Percentiles rank a stretch among this genome's conserved stretches.
These are phyloP conservation scores for Brachynemurus nebulosus DNA, from an alignment of 2,888 invertebrate genomes.

Conservation along the genomic window DNA sequence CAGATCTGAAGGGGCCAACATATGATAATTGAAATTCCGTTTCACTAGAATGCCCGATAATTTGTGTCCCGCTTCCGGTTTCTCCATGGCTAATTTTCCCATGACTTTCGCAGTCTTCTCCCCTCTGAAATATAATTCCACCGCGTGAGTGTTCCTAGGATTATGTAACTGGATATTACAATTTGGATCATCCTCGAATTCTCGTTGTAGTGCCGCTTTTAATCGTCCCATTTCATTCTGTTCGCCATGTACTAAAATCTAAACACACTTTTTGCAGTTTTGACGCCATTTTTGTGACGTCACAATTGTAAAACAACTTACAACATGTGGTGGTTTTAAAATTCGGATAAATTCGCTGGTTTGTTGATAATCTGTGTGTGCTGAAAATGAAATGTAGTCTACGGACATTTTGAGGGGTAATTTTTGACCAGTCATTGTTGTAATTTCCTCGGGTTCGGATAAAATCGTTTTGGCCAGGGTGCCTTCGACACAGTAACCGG, in stretches of 20 bases:
- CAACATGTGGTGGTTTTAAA: constrained; percentile 90
- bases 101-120: constrained; percentile 98
- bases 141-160: constrained; percentile 88
- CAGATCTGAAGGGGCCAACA: constrained; percentile 81
- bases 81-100: constrained; percentile 76
- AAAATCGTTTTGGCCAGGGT: constrained; percentile 86
- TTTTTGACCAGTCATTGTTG: constrained; percentile 90
- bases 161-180: constrained; percentile 85
- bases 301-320: constrained; percentile 35
- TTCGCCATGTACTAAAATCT: constrained; percentile 94
- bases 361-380: constrained; percentile 96
- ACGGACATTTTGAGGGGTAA: constrained; percentile 94
- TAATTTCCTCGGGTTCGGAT: constrained; percentile 95
- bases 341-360: constrained; percentile 94
- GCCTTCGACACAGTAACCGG: constrained; percentile 85
- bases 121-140: constrained; percentile 87
- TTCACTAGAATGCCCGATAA: constrained; percentile 92
- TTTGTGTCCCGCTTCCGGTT: constrained; percentile 61
- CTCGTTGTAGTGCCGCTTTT: constrained; percentile 84
- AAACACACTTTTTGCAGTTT: too few relatives aligned
- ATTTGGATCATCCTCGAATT: constrained; percentile 76
- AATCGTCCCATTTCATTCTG: constrained; percentile 97
- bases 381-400: constrained; percentile 98
- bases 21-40: constrained; percentile 95
- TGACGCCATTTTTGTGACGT: too few relatives aligned